Percentiles rank a stretch among this genome's conserved stretches.
Conservation (phyloP, 2,113 vertebrate species). For the Oreochromis spilurus region DNA sequence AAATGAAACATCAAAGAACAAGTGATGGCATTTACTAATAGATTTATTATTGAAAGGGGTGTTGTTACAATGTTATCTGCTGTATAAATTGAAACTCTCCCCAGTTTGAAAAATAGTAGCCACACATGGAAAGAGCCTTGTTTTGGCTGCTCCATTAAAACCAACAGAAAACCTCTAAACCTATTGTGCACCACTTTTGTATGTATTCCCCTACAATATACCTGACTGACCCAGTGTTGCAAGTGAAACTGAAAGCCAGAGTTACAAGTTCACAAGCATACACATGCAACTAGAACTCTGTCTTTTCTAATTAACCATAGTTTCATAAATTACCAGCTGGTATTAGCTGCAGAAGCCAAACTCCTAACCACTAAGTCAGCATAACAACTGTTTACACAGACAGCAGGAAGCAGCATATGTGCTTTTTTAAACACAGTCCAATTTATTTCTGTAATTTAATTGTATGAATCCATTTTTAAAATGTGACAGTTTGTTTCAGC, state of each 20-base stretch:
- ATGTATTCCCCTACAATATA: background rate
- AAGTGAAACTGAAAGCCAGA: background rate
- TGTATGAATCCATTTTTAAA: background rate
- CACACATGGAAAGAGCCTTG: background rate
- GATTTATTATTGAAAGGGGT: background rate
- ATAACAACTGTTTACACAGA: conserved; percentile 12
- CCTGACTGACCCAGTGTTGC: background rate
- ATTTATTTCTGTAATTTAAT: background rate
- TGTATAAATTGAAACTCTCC: background rate
- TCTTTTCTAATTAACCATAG: conserved; percentile 8
- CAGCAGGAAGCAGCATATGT: background rate
- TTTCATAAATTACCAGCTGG: background rate
- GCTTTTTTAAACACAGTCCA: background rate
- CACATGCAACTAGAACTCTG: background rate
- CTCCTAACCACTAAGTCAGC: background rate
- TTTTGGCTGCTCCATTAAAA: background rate
- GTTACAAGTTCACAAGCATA: background rate
- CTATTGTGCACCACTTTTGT: background rate
- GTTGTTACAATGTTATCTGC: background rate
- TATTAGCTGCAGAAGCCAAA: conserved; percentile 3
- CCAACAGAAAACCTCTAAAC: background rate
- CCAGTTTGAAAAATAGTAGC: background rate
- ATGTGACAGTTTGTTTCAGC: background rate
- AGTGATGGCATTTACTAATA: background rate
- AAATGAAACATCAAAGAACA: background rate